Evolutionary conservation across 2,797 vertebrate species (phyloP).

Genomic region (Neoniphon sammara): DNA sequence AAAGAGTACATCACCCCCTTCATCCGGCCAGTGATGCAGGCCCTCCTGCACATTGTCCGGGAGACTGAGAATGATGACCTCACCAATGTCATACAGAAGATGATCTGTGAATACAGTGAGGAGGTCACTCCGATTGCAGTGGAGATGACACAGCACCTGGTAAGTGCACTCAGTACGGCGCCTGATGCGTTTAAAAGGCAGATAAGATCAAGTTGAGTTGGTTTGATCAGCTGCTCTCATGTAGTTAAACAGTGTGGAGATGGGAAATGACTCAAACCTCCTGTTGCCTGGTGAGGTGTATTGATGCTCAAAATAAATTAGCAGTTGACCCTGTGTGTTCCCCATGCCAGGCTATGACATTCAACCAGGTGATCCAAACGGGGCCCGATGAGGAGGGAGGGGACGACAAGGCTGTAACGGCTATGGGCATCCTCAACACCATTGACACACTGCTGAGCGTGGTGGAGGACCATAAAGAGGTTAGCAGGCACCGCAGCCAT

Average conservation of each 20-base stretch:
- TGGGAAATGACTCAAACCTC: neutral
- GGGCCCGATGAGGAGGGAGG: conserved; percentile 98
- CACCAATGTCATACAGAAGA: conserved; percentile 99
- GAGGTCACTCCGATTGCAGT: conserved; percentile 99
- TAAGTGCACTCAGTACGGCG: conserved; percentile 72
- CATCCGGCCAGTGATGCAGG: conserved; percentile 99
- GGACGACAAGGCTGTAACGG: conserved; percentile 98
- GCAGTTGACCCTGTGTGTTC: conserved; percentile 11
- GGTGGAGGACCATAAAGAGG: conserved; percentile 99
- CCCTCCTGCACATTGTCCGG: conserved; percentile 98
- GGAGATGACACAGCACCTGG: conserved; percentile 99
- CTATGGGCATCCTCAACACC: conserved; percentile 99
- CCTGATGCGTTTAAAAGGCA: neutral
- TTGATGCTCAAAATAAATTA: neutral
- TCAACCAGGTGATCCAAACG: conserved; percentile 99
- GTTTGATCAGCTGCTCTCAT: neutral
- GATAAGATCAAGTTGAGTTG: neutral
- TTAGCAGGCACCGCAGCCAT: conserved; percentile 74
- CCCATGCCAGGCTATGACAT: conserved; percentile 93
- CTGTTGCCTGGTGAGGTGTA: neutral
- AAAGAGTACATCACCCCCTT: conserved; percentile 98
- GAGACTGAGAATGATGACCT: conserved; percentile 99
- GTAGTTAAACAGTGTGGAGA: neutral
- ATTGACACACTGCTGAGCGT: conserved; percentile 98
- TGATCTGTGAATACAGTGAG: conserved; percentile 99